Evolutionary conservation across 2,888 invertebrate species (phyloP), one percentile per base, ranked within the genome.

Genomic region (Fragum sueziense): DNA sequence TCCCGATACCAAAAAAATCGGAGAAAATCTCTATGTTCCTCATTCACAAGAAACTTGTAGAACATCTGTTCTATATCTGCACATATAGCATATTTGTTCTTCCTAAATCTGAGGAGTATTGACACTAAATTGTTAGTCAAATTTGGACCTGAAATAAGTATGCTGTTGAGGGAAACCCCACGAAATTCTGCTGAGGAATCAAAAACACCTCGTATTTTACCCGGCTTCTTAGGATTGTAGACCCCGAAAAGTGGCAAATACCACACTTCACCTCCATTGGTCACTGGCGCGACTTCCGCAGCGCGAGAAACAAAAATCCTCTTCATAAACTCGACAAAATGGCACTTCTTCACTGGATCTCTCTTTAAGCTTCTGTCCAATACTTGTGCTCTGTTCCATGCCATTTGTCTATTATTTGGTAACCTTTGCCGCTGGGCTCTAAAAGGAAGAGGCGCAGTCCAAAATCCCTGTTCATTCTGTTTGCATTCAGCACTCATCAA

Each of bases 31-130:
- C 81, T 68, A 67, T 85, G 77, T 17, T 76, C 75, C 27, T 74
- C 74, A 20, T 70, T 20, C 2, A 86, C 85, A 17, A 27, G 9
- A 62, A 86, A 85, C 22, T 77, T 77, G 52, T 84, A 69, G 65
- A 86, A 86, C 85, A 86, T 85, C 27, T 78, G 76, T 65, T 86
- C 65, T 9, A 85, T 79, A 52, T 86, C 85, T 7, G 75, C 74
- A 20, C 65, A 74, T 7, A 82, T 61, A 17, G 82, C 85, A 37
- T 82, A 41, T 17, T 9, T 22, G 22, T 85, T 72, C 57, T 68
- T 78, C 20, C 84, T 27, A 37, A 85, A 85, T 22, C 79, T 61
- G 25, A 82, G 34, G 14, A 85, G 65, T 3, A 84, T 61, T 0
- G 84, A 82, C 14, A 85, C 54, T 17, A 86, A 52, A 37, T 47